A percentile compares a stretch with the other conserved stretches of the same genome.
Evolutionary conservation across 2,888 invertebrate species (phyloP).

Genomic region (Craniophora ligustri): DNA sequence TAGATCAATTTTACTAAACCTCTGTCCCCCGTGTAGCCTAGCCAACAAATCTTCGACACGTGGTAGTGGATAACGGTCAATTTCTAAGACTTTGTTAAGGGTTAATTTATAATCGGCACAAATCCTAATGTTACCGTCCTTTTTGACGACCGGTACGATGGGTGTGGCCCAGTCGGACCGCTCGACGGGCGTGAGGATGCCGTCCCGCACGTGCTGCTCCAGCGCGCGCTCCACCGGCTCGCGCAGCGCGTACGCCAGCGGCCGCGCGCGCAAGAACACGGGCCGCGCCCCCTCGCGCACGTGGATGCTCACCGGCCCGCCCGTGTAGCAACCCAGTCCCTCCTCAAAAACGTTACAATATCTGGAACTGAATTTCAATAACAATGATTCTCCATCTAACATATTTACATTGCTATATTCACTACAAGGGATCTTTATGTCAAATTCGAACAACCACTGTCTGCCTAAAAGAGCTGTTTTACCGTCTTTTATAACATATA

Average conservation of each 20-base stretch:
- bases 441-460: constrained; percentile 40
- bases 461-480: constrained; percentile 23
- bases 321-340: constrained; percentile 9
- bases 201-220: constrained; percentile 34
- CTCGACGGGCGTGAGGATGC: constrained; percentile 45
- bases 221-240: constrained; percentile 43
- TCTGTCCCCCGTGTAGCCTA: neutral
- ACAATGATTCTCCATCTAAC: neutral
- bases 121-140: neutral
- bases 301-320: constrained; percentile 38
- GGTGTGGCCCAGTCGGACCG: constrained; percentile 54
- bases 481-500: constrained; percentile 15
- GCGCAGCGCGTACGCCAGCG: constrained; percentile 39
- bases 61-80: neutral
- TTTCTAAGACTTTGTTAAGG: neutral
- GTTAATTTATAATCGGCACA: neutral
- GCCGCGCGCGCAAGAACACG: too few species aligned
- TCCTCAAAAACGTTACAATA: neutral
- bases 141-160: constrained; percentile 15
- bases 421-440: neutral
- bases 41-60: neutral
- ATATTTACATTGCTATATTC: neutral
- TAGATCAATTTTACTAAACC: neutral
- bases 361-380: neutral
- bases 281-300: constrained; percentile 19